These are phyloP conservation scores for Parthenolecanium corni DNA, from an alignment of 2,888 invertebrate genomes.

Conservation along the genomic window DNA sequence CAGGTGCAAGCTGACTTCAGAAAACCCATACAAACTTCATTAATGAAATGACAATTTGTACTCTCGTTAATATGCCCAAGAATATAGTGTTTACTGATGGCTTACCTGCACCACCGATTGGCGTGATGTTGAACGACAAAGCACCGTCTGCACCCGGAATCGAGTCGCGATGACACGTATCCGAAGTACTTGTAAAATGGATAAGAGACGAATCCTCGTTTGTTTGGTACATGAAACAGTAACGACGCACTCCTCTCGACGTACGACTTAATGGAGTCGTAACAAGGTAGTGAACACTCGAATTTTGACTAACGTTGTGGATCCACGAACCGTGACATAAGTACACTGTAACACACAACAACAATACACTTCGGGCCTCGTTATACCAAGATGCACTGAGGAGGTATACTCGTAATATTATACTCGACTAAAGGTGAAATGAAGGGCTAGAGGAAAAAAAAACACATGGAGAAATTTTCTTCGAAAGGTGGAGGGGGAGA, in stretches of 20 bases:
- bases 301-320: conserved; percentile 45
- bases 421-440: too few relatives aligned
- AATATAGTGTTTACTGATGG: too few relatives aligned
- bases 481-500: too few relatives aligned
- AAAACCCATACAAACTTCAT: too few relatives aligned
- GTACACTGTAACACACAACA: conserved; percentile 50
- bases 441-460: too few relatives aligned
- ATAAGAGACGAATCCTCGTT: conserved; percentile 41
- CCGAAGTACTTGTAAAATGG: conserved; percentile 50
- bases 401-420: too few relatives aligned
- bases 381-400: too few relatives aligned
- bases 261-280: conserved; percentile 59
- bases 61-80: too few relatives aligned
- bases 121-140: conserved; percentile 56
- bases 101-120: conserved; percentile 22
- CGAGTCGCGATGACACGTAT: conserved; percentile 50
- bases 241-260: conserved; percentile 53
- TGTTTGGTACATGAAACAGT: conserved; percentile 67
- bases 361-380: conserved; percentile 1
- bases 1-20: too few relatives aligned
- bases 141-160: conserved; percentile 46
- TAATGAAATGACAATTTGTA: too few relatives aligned
- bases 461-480: too few relatives aligned
- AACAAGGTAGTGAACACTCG: conserved; percentile 70
- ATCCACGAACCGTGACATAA: conserved; percentile 83